Base-by-base conservation (phyloP, 2,888 invertebrate genomes). In the Eilema depressum region DNA sequence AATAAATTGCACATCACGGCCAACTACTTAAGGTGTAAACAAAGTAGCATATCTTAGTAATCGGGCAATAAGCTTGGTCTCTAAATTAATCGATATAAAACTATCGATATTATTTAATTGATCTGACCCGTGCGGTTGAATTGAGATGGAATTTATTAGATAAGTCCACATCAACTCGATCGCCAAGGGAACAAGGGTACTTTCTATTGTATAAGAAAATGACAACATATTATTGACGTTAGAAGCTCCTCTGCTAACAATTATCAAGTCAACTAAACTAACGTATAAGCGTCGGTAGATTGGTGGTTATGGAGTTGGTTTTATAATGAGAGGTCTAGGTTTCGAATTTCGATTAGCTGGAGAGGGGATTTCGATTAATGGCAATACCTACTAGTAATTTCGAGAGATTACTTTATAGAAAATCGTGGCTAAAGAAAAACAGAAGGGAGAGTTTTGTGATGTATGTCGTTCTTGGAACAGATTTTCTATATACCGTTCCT, bases 1-100 rank as follows among this genome's bases (percentile, higher is more conserved):
- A 47, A 47, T 20, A 20, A 47, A 7, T 20, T 20, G 20, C 20
- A 47, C 5, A 59, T 17, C 23, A 63, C 25, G 12, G 53, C 10
- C n/a, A n/a, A 53, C 53, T n/a, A n/a, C 53, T 53, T 53, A 53
- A n/a, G 53, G 53, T 53, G 53, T 53, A n/a, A 53, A 47, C 20
- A 47, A 5, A 47, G 8, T 53, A 20, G 53, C 53, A 53, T n/a
- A 47, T 47, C 47, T 17, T 47, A 47, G 47, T 7, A 47, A 47
- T 20, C 47, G 20, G 8, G 11, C 11, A 47, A 47, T 20, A 47
- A 47, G 47, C 20, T 20, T 47, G 20, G 20, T 47, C 20, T 41
- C 41, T 20, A 1, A 47, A 20, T 12, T 17, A 47, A 47, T 47
- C 47, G 5, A 47, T 47, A 20, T 47, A 20, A 37, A 37, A 37